phyloP scores from a whole-genome alignment of 2,797 vertebrate genomes.

The Dendrocincla fuliginosa region DNA sequence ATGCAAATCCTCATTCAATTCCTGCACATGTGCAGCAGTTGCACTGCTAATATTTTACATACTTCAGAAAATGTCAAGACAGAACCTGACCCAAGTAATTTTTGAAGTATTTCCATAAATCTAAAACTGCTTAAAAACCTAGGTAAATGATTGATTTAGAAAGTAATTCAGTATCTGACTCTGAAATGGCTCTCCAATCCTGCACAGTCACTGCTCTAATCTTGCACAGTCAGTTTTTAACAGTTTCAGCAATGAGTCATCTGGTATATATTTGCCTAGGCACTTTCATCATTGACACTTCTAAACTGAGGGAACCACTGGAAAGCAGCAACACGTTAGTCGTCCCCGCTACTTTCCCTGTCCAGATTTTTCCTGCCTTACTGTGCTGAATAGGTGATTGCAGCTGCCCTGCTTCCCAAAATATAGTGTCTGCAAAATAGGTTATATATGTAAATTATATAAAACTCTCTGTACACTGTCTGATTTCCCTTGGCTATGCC shows the following conservation, averaged over 20 bases:
- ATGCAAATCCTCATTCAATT: background rate
- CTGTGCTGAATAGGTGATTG: background rate
- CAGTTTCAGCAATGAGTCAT: background rate
- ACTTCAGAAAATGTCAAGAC: background rate
- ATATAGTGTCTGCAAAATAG: background rate
- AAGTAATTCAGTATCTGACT: background rate
- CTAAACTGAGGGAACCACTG: background rate
- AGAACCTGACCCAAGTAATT: background rate
- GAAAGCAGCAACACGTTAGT: background rate
- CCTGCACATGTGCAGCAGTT: background rate
- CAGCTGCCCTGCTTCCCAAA: background rate
- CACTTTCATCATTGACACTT: background rate
- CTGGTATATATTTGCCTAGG: background rate
- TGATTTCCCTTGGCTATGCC: background rate
- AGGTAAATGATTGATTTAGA: background rate
- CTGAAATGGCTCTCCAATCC: background rate
- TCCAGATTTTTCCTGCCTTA: background rate
- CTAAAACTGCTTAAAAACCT: background rate
- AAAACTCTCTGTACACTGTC: background rate
- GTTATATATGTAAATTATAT: background rate
- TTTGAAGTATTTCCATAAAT: background rate
- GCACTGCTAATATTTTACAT: background rate
- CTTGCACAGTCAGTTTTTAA: background rate
- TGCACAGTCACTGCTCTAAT: background rate
- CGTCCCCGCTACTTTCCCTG: background rate